Evolutionary conservation across 2,113 vertebrate species (phyloP).

Genomic region (Thalassoma bifasciatum): DNA sequence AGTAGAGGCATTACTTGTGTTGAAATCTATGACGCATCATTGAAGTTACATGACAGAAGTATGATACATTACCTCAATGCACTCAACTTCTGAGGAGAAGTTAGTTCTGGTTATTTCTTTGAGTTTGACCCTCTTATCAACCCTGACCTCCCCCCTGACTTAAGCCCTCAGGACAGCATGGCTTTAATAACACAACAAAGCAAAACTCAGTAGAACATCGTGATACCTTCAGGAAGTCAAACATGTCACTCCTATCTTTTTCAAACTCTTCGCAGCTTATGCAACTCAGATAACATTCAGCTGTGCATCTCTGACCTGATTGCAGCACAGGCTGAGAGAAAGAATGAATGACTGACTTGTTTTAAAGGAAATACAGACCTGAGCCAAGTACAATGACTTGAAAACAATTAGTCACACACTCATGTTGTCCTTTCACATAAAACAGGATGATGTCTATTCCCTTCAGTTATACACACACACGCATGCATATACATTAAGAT

Average conservation of each 20-base stretch:
- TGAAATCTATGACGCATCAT: no score
- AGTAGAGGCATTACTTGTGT: no score
- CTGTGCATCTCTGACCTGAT: constrained; percentile 36
- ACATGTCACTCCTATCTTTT: constrained; percentile 14
- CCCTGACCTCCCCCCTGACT: no score
- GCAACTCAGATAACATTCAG: constrained; percentile 36
- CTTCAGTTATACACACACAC: constrained; percentile 21
- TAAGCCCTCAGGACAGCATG: no score
- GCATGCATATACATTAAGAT: no score
- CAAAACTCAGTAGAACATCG: no score
- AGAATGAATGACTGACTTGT: constrained; percentile 43
- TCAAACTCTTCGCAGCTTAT: constrained; percentile 11
- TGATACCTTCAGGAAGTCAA: constrained; percentile 15
- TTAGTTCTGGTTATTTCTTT: no score
- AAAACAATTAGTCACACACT: constrained; percentile 36
- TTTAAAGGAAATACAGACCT: constrained; percentile 54
- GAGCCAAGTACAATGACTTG: constrained; percentile 26
- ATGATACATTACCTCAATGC: no score
- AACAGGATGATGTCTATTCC: constrained; percentile 16
- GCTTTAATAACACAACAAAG: no score
- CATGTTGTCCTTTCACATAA: constrained; percentile 14
- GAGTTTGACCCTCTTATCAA: no score
- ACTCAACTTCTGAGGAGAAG: no score
- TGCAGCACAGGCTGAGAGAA: constrained; percentile 22
- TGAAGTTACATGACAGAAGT: no score